phyloP scores from a whole-genome alignment of 2,888 invertebrate species.

The Stenodera caucasica region DNA sequence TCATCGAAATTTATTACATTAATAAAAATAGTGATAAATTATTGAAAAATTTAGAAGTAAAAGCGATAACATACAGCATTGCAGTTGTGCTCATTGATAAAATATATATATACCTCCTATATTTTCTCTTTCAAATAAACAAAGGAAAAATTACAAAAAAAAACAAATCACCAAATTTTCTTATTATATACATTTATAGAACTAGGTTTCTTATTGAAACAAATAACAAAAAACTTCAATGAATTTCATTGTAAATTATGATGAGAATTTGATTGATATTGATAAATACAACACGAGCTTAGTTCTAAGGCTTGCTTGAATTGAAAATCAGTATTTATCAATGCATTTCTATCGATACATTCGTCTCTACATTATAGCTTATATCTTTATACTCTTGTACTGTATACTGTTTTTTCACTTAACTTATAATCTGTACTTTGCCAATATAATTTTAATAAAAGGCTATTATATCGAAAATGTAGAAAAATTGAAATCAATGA shows the following conservation, averaged over 20 bases:
- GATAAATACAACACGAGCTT: conserved; percentile 37
- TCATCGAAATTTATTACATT: conserved; percentile 33
- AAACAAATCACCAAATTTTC: conserved; percentile 13
- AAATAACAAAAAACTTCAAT: conserved; percentile 19
- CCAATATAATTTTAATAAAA: conserved; percentile 55
- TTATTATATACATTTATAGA: conserved; percentile 18
- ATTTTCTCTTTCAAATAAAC: conserved; percentile 22
- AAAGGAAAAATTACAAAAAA: not conserved
- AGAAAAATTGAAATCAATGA: too few relatives aligned
- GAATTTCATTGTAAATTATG: conserved; percentile 16
- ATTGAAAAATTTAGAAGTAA: conserved; percentile 24
- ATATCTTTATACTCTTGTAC: conserved; percentile 56
- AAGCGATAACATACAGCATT: conserved; percentile 40
- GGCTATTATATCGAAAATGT: conserved; percentile 37
- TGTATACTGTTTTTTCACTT: conserved; percentile 54
- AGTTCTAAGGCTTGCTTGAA: conserved; percentile 44
- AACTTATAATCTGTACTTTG: conserved; percentile 49
- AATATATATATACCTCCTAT: conserved; percentile 26
- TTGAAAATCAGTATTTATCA: conserved; percentile 37
- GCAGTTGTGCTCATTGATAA: conserved; percentile 37
- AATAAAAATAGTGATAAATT: conserved; percentile 7
- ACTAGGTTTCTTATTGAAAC: conserved; percentile 32
- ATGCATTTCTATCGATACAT: conserved; percentile 36
- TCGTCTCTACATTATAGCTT: conserved; percentile 46
- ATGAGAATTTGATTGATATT: conserved; percentile 17